Evolutionary conservation across 2,888 invertebrate genomes (phyloP).

Genomic region (Orthosia cruda): DNA sequence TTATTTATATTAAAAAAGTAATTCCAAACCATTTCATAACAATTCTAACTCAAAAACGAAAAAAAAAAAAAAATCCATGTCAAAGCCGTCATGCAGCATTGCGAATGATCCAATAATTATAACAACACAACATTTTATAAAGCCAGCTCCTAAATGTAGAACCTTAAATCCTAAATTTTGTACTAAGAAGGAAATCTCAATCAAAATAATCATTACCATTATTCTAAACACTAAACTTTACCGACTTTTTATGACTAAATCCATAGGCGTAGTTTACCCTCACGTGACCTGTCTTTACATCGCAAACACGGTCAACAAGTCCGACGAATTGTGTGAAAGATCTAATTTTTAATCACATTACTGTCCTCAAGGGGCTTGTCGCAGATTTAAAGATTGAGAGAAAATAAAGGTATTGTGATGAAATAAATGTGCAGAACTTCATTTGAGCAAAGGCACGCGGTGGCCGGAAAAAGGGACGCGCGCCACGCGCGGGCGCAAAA

Average conservation of each 20-base stretch:
- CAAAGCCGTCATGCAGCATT: constrained; percentile 18
- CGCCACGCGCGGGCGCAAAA: constrained; percentile 80
- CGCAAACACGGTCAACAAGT: constrained; percentile 79
- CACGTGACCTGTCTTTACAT: constrained; percentile 83
- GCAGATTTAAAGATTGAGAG: constrained; percentile 60
- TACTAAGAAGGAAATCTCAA: constrained; percentile 16
- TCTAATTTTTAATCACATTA: constrained; percentile 76
- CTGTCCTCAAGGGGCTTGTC: constrained; percentile 68
- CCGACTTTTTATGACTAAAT: constrained; percentile 91
- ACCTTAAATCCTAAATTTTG: background rate
- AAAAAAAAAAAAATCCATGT: constrained; percentile 7
- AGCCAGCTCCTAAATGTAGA: background rate
- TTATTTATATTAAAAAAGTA: constrained; percentile 8
- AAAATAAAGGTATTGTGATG: constrained; percentile 50
- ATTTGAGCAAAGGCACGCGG: constrained; percentile 65
- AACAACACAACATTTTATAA: constrained; percentile 1
- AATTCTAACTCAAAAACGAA: constrained; percentile 8
- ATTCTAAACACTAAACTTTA: constrained; percentile 84
- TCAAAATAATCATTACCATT: constrained; percentile 60
- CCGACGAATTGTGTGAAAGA: constrained; percentile 70
- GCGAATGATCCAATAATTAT: constrained; percentile 1
- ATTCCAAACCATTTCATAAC: constrained; percentile 10
- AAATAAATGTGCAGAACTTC: constrained; percentile 52
- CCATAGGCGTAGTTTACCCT: constrained; percentile 89
- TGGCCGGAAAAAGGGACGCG: constrained; percentile 67